Base-by-base conservation (phyloP, 2,888 invertebrate species). In the Cheilosia impressa region DNA sequence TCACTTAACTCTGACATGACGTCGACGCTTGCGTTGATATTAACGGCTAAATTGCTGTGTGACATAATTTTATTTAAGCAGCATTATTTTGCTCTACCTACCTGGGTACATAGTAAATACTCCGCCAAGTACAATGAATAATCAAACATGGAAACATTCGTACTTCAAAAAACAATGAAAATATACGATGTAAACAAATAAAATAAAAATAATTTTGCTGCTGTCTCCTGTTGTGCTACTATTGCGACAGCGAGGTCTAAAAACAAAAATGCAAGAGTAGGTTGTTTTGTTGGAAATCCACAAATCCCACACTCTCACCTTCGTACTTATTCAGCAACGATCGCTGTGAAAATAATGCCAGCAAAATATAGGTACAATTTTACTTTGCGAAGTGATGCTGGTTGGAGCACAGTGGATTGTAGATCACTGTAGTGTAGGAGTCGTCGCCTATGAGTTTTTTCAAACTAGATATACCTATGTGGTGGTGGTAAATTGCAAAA, bases 261-360 rank as follows among this genome's bases (percentile, higher is more conserved):
- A 19, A 34, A 60, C n/a, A 66, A 6, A 57, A 65, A 57, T 19
- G 27, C 47, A 47, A 68, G 52, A 83, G 83, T 78, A 65, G 73
- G 79, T 79, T 75, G 79, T 17, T 13, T 38, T 45, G 47, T 84
- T 22, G 45, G 24, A 79, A 79, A 73, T 84, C 79, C 22, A 75
- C 75, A 79, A 75, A 84, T 80, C 84, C 83, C 83, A 84, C 84
- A 80, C 84, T 84, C 75, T 80, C 75, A 71, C 65, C 80, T 69
- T 80, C 55, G 57, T 80, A 45, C 55, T 58, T 84, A 79, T 65
- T 43, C 55, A 77, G 66, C 55, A 22, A 38, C 52, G 10, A 5
- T 38, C 43, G 43, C n/a, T 53, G 34, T 57, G 47, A 69, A 27
- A 34, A 62, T 57, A 76, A 50, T 45, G 13, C 22, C 2, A 1